These are phyloP conservation scores for Melieria crassipennis DNA, from an alignment of 2,888 invertebrate species.

Conservation along the genomic window DNA sequence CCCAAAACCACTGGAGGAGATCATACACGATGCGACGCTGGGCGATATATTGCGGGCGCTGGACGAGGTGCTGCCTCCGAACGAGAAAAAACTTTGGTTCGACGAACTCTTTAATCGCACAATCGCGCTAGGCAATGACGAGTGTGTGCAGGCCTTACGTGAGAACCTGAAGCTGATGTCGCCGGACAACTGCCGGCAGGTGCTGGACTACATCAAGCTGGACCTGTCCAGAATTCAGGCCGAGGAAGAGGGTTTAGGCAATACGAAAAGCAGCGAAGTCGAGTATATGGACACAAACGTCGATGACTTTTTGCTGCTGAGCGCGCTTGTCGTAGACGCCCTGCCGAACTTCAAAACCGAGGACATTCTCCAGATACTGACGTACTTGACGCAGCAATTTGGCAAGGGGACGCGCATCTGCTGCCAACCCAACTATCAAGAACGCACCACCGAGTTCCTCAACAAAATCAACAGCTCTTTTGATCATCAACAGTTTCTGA, in stretches of 20 bases:
- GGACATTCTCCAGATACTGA: constrained; percentile 45
- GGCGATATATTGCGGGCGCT: constrained; percentile 54
- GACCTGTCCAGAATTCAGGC: constrained; percentile 30
- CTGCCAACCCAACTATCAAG: constrained; percentile 41
- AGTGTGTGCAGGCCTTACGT: constrained; percentile 53
- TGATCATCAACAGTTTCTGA: constrained; percentile 49
- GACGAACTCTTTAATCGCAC: constrained; percentile 52
- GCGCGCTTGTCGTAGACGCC: constrained; percentile 43
- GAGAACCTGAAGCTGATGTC: constrained; percentile 47
- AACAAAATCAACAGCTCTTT: constrained; percentile 50
- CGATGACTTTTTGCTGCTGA: constrained; percentile 42
- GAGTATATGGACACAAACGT: constrained; percentile 23
- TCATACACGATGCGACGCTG: constrained; percentile 49
- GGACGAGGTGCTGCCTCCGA: constrained; percentile 42
- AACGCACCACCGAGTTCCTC: constrained; percentile 50
- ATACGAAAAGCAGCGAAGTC: background rate
- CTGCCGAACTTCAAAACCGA: constrained; percentile 47
- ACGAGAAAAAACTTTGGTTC: constrained; percentile 48
- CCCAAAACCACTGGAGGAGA: constrained; percentile 51
- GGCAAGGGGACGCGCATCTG: constrained; percentile 44
- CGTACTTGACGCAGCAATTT: constrained; percentile 46
- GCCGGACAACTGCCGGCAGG: constrained; percentile 46
- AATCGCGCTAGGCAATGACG: constrained; percentile 53
- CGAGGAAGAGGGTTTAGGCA: constrained; percentile 3
- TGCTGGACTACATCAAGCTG: constrained; percentile 47